phyloP scores from a whole-genome alignment of 2,797 vertebrate species.

The Poecilia velifera region DNA sequence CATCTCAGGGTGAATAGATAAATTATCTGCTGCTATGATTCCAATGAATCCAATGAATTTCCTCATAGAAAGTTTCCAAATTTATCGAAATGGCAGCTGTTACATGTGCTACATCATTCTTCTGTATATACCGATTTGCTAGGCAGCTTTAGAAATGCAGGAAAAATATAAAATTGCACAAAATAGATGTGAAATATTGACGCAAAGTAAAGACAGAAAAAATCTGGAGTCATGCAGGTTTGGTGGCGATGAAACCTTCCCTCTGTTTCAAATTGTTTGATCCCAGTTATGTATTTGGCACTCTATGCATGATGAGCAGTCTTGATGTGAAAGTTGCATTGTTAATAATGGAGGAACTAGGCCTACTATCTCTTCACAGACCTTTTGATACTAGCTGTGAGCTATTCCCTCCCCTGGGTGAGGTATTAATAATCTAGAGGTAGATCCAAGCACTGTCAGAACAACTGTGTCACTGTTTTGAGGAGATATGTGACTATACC shows the following conservation, averaged over 20 bases:
- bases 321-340: conserved; percentile 54
- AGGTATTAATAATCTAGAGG: conserved; percentile 67
- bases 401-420: conserved; percentile 57
- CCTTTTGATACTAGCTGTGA: conserved; percentile 62
- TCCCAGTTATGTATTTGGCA: conserved; percentile 35
- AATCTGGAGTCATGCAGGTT: conserved; percentile 3
- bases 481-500: conserved; percentile 41
- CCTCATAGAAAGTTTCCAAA: not conserved
- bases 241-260: not conserved
- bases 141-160: not conserved
- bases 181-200: conserved; percentile 4
- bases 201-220: not conserved
- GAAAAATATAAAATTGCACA: not conserved
- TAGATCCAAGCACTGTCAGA: conserved; percentile 55
- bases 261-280: conserved; percentile 39
- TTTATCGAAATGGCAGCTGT: not conserved
- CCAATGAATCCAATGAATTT: not conserved
- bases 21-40: not conserved
- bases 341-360: conserved; percentile 59
- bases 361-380: conserved; percentile 45
- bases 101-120: not conserved
- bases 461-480: conserved; percentile 51
- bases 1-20: conserved; percentile 21
- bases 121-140: not conserved
- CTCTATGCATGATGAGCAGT: conserved; percentile 32